Evolutionary conservation across 2,113 vertebrate genomes (phyloP), one percentile per base, ranked within the genome.

Genomic region (Oreochromis tanganicae): DNA sequence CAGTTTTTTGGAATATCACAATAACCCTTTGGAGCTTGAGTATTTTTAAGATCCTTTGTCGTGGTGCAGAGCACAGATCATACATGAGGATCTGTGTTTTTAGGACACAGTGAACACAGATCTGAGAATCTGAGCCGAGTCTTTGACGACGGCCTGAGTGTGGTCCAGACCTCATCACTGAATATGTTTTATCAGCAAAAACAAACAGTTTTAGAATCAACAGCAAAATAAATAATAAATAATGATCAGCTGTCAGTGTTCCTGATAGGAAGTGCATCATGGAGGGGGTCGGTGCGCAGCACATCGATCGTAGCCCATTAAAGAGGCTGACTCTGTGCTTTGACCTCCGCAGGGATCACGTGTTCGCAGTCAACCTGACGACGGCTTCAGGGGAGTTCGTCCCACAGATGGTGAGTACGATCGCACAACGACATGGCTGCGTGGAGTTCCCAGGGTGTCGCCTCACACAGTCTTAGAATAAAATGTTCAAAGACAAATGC

Each of bases 331-430:
- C 75, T 54, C 14, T 82, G 41, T 83, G 29, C 11, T 80, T 36
- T 83, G 0, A 24, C 14, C 79, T 79, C 73, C 68, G 9, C 93
- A 98, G 98, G 94, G 98, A 99, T 82, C 97, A 98, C 14, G 97
- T 99, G 85, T 99, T 97, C 12, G 97, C 97, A 14, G 97, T 99
- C 5, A 97, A 98, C 85, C 96, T 98, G 86, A 95, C 96, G 46
- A 93, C 89, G 43, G 95, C 96, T 16, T 79, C 92, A 27, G 94
- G 97, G 38, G 86, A 87, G 17, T 97, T 99, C 50, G 89, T 96
- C 19, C 97, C 97, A 4, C 94, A 94, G 86, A 96, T 96, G 97
- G 98, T 98, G 91, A 97, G 96, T 94, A 9, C 5, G 19, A 27
- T 66, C 5, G 10, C 52, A 36, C 61, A 12, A 36, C 4, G 46